phyloP scores from a whole-genome alignment of 2,888 invertebrate species.

The Drosophila quinaria region DNA sequence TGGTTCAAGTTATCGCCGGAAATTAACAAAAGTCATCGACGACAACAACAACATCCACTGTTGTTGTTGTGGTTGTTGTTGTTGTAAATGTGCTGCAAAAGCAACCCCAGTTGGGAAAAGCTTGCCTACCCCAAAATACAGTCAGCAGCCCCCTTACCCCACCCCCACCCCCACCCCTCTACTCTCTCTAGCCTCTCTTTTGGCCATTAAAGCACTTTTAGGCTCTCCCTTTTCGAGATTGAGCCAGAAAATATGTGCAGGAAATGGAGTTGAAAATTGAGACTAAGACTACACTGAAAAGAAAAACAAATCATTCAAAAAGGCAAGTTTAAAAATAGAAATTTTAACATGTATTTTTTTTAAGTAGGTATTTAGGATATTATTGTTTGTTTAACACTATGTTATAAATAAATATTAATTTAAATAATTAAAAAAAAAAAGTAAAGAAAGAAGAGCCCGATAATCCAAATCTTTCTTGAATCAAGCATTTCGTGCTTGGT shows the following conservation, averaged over 20 bases:
- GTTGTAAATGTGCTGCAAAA: conserved; percentile 5
- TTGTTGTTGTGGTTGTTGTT: conserved; percentile 11
- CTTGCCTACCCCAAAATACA: conserved; percentile 20
- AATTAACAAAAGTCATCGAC: conserved; percentile 67
- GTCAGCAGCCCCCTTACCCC: neutral
- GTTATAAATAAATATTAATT: too few species aligned
- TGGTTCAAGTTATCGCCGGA: conserved; percentile 38
- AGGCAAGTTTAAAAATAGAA: too few species aligned
- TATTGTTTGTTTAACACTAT: too few species aligned
- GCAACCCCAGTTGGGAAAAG: conserved; percentile 16
- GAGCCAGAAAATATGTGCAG: neutral
- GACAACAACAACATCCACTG: conserved; percentile 13
- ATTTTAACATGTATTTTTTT: too few species aligned
- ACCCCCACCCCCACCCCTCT: neutral
- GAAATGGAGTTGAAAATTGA: neutral
- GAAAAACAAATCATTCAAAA: too few species aligned
- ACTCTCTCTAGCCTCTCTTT: neutral
- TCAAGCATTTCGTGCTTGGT: too few species aligned
- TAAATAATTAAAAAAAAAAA: too few species aligned
- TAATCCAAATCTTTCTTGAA: too few species aligned
- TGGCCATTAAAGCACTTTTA: conserved; percentile 13
- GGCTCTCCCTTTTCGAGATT: neutral
- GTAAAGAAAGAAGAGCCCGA: too few species aligned
- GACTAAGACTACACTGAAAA: neutral
- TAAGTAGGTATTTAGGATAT: too few species aligned